Percentiles rank a stretch among this genome's conserved stretches.
phyloP scores from a whole-genome alignment of 30 jellyfish, hydroid and myxozoan species.

The Phacellophora camtschatica region DNA sequence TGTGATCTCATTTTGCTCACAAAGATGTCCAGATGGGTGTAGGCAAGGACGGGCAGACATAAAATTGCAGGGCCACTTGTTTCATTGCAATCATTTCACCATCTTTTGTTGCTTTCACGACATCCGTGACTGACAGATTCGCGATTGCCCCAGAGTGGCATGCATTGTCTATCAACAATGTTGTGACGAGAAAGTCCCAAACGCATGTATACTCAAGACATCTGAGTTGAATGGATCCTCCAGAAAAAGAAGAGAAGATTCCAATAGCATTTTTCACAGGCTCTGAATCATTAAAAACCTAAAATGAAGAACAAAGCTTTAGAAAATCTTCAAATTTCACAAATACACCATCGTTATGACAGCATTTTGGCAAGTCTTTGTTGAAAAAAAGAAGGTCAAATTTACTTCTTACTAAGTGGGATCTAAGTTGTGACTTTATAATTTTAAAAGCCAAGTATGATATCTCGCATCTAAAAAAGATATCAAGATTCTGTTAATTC shows the following conservation, averaged over 20 bases:
- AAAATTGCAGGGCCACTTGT: conserved; percentile 44
- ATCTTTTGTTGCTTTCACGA: not conserved
- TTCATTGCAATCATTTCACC: not conserved
- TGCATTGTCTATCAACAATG: conserved; percentile 11
- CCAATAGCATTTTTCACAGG: not conserved
- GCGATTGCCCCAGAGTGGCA: conserved; percentile 32
- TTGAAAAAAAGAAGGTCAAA: too few relatives aligned
- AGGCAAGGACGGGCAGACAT: not conserved
- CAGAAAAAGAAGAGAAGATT: too few relatives aligned
- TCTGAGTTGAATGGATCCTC: too few relatives aligned
- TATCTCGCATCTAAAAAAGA: too few relatives aligned
- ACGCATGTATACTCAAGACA: not conserved
- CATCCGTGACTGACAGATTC: conserved; percentile 1
- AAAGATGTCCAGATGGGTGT: not conserved
- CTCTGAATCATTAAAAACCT: not conserved
- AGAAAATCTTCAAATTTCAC: not conserved
- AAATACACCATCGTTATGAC: not conserved
- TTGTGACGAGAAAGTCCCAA: not conserved
- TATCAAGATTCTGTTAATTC: too few relatives aligned
- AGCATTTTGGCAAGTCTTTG: too few relatives aligned
- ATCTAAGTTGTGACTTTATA: too few relatives aligned
- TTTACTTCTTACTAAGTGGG: too few relatives aligned
- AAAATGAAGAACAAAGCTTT: not conserved
- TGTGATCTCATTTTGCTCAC: not conserved
- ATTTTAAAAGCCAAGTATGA: too few relatives aligned